Conservation (phyloP, 2,888 invertebrate genomes). For the Gortyna flavago region DNA sequence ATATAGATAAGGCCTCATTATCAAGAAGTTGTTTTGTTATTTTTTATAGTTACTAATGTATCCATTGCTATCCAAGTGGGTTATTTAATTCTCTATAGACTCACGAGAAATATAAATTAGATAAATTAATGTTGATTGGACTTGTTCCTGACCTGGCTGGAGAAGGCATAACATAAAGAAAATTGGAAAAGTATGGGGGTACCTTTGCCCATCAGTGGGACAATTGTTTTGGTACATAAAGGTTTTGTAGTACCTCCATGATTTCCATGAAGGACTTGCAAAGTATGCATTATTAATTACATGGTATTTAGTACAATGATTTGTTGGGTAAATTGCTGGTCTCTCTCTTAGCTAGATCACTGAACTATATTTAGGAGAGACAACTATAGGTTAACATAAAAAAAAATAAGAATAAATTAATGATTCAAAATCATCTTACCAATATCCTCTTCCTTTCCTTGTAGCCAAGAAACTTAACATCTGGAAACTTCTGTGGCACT, state of each 20-base stretch:
- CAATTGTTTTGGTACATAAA: background rate
- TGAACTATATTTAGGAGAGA: background rate
- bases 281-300: too few relatives aligned
- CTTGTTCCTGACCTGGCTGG: background rate
- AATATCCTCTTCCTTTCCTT: constrained; percentile 97
- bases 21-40: constrained; percentile 4
- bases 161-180: background rate
- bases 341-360: background rate
- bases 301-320: background rate
- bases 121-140: background rate
- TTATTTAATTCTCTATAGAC: background rate
- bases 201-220: background rate
- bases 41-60: background rate
- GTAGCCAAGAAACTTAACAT: constrained; percentile 97
- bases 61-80: background rate
- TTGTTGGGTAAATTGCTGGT: background rate
- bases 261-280: too few relatives aligned
- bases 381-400: background rate
- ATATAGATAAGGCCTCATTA: constrained; percentile 31
- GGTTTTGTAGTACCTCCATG: too few relatives aligned
- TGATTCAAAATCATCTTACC: constrained; percentile 86
- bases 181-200: background rate
- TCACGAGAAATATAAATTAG: background rate
- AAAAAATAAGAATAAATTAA: background rate
- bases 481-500: constrained; percentile 95